Evolutionary conservation across 2,797 vertebrate genomes (phyloP).

Genomic region (Merluccius polli): DNA sequence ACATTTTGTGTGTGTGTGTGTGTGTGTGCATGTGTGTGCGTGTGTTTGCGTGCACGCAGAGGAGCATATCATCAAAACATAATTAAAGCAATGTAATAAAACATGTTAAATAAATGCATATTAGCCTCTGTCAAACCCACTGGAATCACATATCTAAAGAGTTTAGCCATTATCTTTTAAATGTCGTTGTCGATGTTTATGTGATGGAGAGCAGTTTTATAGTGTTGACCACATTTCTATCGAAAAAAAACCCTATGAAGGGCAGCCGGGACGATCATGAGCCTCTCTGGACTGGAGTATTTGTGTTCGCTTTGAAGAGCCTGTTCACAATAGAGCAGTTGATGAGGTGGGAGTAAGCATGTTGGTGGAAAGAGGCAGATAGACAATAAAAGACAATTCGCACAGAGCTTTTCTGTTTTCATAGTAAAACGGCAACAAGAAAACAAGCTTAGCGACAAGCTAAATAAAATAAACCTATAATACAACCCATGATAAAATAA

Average conservation of each 20-base stretch:
- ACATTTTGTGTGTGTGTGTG: too few species aligned
- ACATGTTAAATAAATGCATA: neutral
- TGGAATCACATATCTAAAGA: neutral
- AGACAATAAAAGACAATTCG: neutral
- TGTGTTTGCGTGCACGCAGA: neutral
- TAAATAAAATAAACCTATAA: neutral
- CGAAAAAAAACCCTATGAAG: neutral
- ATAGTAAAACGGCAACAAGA: too few species aligned
- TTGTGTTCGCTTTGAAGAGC: neutral
- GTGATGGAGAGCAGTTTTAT: neutral
- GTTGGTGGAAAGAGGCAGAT: neutral
- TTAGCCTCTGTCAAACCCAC: neutral
- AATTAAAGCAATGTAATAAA: neutral
- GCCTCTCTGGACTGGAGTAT: neutral
- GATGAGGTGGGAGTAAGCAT: neutral
- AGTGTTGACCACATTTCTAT: neutral
- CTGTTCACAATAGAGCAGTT: neutral
- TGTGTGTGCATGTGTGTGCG: slow-evolving; percentile 2
- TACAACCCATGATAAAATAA: neutral
- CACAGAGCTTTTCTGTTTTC: neutral
- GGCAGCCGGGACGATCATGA: neutral
- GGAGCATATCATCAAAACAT: neutral
- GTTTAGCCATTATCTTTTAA: neutral
- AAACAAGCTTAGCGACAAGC: too few species aligned
- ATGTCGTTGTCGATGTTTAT: neutral